Conservation (phyloP, 1,140 invertebrate genomes). For the Drosophila orosa region DNA sequence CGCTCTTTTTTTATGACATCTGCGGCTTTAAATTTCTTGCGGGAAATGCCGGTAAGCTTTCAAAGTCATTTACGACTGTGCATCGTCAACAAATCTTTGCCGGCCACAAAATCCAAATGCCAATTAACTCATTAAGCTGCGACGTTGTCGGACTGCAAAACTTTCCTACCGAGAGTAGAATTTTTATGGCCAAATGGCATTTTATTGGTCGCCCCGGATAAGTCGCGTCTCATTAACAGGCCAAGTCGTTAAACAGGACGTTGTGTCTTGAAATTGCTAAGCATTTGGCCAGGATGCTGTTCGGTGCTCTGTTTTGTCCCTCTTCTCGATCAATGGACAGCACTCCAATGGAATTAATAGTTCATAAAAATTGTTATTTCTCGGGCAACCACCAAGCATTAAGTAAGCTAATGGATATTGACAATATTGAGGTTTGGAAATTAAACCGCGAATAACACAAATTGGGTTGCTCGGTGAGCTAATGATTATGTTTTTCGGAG, state of each 20-base stretch:
- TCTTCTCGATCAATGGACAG: constrained; percentile 28
- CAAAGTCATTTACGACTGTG: constrained; percentile 52
- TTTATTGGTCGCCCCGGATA: constrained; percentile 60
- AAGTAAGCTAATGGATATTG: constrained; percentile 42
- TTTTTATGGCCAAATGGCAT: constrained; percentile 71
- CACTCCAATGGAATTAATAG: constrained; percentile 43
- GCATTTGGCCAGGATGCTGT: constrained; percentile 33
- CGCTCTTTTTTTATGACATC: constrained; percentile 36
- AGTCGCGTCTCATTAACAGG: constrained; percentile 76
- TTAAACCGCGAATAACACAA: not conserved
- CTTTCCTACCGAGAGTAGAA: constrained; percentile 6
- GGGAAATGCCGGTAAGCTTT: constrained; percentile 16
- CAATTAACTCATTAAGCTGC: constrained; percentile 75
- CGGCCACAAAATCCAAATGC: constrained; percentile 75
- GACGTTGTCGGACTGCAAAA: constrained; percentile 46
- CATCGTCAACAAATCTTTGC: constrained; percentile 73
- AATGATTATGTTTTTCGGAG: too few relatives aligned
- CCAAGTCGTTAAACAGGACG: constrained; percentile 76
- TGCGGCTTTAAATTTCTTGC: constrained; percentile 46
- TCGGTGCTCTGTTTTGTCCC: not conserved
- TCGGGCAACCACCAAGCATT: constrained; percentile 14
- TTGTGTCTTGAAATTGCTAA: constrained; percentile 58
- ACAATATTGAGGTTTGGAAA: constrained; percentile 9
- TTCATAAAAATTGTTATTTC: constrained; percentile 59
- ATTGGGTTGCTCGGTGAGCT: not conserved